A percentile compares a stretch with the other conserved stretches of the same genome.
Evolutionary conservation across 1,140 invertebrate genomes (phyloP).

Genomic region (Dolichoris vasculosae): DNA sequence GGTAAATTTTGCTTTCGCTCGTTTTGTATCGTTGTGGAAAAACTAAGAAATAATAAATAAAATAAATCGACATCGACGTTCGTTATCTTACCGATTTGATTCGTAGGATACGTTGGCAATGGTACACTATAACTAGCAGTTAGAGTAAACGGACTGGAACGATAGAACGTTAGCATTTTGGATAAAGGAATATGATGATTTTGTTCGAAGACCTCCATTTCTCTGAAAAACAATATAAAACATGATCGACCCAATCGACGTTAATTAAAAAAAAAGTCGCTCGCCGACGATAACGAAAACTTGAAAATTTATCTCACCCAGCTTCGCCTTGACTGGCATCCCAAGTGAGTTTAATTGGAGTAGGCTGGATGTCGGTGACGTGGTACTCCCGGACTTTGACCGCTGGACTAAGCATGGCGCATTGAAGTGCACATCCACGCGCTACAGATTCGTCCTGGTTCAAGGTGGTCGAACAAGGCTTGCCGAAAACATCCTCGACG

Average conservation of each 20-base stretch:
- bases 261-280: too few species aligned
- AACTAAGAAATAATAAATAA: too few species aligned
- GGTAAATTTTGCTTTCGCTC: background rate
- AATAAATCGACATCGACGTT: background rate
- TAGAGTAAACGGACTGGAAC: constrained; percentile 89
- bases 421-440: constrained; percentile 96
- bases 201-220: constrained; percentile 88
- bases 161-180: constrained; percentile 94
- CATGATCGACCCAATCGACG: background rate
- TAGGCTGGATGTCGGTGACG: constrained; percentile 94
- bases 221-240: constrained; percentile 71
- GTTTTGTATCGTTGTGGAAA: background rate
- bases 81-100: constrained; percentile 83
- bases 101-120: constrained; percentile 83
- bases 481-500: constrained; percentile 91
- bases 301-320: constrained; percentile 67
- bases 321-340: constrained; percentile 83
- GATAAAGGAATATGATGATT: constrained; percentile 94
- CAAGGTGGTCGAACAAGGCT: constrained; percentile 92
- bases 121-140: constrained; percentile 86
- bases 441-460: constrained; percentile 99
- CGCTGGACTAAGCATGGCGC: constrained; percentile 96
- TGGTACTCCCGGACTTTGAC: constrained; percentile 96
- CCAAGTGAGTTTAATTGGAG: constrained; percentile 91
- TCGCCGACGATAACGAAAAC: too few species aligned